Base-by-base conservation (phyloP, 2,113 vertebrate genomes). In the Melanostigma gelatinosum region DNA sequence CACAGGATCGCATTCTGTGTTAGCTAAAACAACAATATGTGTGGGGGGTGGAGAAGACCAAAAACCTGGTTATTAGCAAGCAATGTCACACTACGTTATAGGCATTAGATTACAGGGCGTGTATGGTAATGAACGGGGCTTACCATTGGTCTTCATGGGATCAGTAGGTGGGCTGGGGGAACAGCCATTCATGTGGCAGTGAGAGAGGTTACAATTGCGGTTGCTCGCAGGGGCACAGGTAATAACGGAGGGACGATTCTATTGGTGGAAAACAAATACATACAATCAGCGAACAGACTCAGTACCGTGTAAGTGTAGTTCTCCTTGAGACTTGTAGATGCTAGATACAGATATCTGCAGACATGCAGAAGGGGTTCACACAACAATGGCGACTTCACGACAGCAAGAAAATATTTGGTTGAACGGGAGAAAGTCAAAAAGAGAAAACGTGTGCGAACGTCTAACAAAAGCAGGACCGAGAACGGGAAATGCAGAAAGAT, bases 181-280 rank as follows among this genome's bases (percentile, higher is more conserved):
- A 6, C 96, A 97, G 91, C 95, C 95, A 0, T 96, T 97, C 32
- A 97, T 92, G 82, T 98, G 97, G 90, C 97, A 99, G 81, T 97
- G 96, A 0, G 97, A 98, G 29, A 99, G 96, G 92, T 96, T 97
- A 90, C 97, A 98, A 88, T 97, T 97, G 22, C 97, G 96, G 91
- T 95, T 96, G 80, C 89, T 97, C 2, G 97, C 96, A 3, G 97
- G 97, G 7, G 97, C 98, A 8, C 98, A 99, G 13, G 96, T 99
- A 89, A 99, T 99, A 65, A 99, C 98, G 0, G 98, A 99, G 9
- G 97, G 98, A 65, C 98, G 98, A 94, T 99, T 99, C 98, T 99
- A 69, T 0, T 79, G 32, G 55, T 54, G 63, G 9, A 7, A 8
- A 63, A 80, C 7, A 42, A 72, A 70, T 3, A n/a, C 20, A 84